Evolutionary conservation across 2,888 invertebrate species (phyloP).

Genomic region (Digitonthophagus gazella): DNA sequence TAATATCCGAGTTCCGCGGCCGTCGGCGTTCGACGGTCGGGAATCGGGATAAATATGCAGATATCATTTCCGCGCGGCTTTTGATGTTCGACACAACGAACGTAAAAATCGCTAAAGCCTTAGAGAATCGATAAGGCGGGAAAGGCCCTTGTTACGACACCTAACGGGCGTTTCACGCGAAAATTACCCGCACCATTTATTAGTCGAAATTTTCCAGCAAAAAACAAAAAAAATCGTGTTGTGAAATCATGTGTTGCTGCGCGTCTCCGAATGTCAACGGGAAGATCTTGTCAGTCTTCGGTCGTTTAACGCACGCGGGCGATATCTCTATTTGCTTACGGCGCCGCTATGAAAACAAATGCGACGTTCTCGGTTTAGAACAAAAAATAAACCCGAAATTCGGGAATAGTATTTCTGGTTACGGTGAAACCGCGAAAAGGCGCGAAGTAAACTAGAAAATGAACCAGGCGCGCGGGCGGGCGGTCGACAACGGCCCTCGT

Average conservation of each 20-base stretch:
- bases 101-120: slow-evolving; percentile 20
- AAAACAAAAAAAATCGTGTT: neutral
- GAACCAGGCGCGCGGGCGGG: neutral
- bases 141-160: neutral
- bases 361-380: neutral
- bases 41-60: slow-evolving; percentile 18
- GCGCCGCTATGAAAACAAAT: neutral
- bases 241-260: neutral
- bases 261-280: neutral
- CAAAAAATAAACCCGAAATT: neutral
- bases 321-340: neutral
- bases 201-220: neutral
- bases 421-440: too few species aligned
- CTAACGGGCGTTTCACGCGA: neutral
- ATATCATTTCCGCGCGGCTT: slow-evolving; percentile 24
- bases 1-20: neutral
- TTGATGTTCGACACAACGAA: slow-evolving; percentile 22
- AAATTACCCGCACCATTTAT: neutral
- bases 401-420: neutral
- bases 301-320: neutral
- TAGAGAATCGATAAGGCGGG: slow-evolving; percentile 20
- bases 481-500: neutral
- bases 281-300: neutral
- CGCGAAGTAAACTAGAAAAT: neutral
- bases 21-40: neutral